Conservation (phyloP, 2,797 vertebrate genomes). For the Peromyscus nudipes region DNA sequence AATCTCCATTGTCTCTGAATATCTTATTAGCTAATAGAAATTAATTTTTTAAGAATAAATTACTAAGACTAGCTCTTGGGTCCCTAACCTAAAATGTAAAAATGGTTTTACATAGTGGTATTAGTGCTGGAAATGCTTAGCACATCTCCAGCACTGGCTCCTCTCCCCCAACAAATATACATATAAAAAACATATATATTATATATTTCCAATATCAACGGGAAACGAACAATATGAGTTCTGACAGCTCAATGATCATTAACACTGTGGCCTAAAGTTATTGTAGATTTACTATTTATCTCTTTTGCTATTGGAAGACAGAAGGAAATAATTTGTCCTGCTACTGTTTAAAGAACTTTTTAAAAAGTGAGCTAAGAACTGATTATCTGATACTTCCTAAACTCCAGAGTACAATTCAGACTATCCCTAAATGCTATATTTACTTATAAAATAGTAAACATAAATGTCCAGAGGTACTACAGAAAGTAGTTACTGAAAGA, state of each 20-base stretch:
- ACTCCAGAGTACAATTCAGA: conserved; percentile 42
- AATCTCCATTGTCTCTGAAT: no score
- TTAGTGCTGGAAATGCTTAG: neutral
- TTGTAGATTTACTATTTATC: neutral
- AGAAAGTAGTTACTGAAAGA: conserved; percentile 1
- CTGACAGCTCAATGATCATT: neutral
- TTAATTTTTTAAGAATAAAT: conserved; percentile 7
- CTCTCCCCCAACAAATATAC: no score
- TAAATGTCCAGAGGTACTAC: conserved; percentile 28
- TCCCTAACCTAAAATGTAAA: conserved; percentile 44
- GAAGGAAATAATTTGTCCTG: conserved; percentile 49
- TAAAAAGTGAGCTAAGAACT: conserved; percentile 21
- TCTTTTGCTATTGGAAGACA: conserved; percentile 32
- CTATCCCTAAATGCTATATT: neutral
- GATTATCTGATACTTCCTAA: conserved; percentile 46
- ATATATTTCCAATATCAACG: conserved; percentile 46
- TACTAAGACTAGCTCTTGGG: conserved; percentile 1
- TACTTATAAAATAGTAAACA: conserved; percentile 40
- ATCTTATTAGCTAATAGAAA: conserved; percentile 53
- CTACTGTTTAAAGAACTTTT: neutral
- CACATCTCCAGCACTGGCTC: neutral
- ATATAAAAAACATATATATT: no score
- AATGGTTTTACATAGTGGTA: neutral
- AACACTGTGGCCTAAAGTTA: conserved; percentile 1
- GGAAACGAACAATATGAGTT: neutral